Base-by-base conservation (phyloP, 2,113 vertebrate species). In the Chloroceryle aenea region DNA sequence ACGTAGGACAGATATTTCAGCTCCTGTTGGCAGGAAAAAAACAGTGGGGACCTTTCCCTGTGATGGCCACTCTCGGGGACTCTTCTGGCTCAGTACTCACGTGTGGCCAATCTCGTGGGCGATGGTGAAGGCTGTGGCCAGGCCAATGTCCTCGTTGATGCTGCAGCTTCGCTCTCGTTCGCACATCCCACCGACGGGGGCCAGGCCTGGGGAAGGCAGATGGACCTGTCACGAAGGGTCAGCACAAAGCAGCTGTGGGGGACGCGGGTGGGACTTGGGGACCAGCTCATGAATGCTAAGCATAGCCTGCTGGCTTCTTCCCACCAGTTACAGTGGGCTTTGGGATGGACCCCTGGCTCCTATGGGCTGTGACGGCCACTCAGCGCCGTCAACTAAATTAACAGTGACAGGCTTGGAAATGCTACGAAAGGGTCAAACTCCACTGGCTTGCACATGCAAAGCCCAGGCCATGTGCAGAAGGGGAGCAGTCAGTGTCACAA, bases 101-200 rank as follows among this genome's bases (percentile, higher is more conserved):
- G 99, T 99, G 98, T 99, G 99, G 96, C 99, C 99, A 1, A 99
- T 99, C 98, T 99, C 99, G 1, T 99, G 99, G 90, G 99, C 99
- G 14, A 99, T 99, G 91, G 99, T 99, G 98, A 99, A 99, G 3
- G 99, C 99, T 0, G 99, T 99, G 84, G 99, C 99, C 92, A 99
- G 97, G 45, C 99, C 99, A 7, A 99, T 99, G 98, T 99, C 99
- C 94, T 99, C 99, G 1, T 99, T 99, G 97, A 99, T 99, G 97
- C 99, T 99, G 97, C 99, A 99, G 96, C 99, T 99, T 50, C 99
- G 97, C 94, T 99, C 99, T 4, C 99, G 98, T 76, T 99, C 99
- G 16, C 99, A 99, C 99, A 99, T 99, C 72, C 99, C 99, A 0
- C 99, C 99, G 10, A 99, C 99, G 0, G 99, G 99, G 58, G 99